Evolutionary conservation across 1,140 invertebrate species (phyloP), one percentile per base, ranked within the genome.

Genomic region (Drosophila bocqueti): DNA sequence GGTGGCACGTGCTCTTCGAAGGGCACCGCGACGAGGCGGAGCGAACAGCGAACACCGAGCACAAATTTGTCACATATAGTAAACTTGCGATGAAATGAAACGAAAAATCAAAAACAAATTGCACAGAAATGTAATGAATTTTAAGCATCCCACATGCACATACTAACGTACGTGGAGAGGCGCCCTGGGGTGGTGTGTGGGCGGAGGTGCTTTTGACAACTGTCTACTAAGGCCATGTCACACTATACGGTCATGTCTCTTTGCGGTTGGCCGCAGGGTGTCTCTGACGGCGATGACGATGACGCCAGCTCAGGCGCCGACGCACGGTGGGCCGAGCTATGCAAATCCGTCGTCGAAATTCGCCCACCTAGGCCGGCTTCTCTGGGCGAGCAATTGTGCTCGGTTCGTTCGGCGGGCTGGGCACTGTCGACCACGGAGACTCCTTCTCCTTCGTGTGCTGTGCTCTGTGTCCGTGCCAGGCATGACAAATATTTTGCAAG

Each of bases 71-170:
- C 82, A 81, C 68, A 85, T 85, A 57, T 57, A 40, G 54, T 40
- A 68, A 81, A 85, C 76, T 79, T 52, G 72, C 54, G 72, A 86
- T 83, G 74, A 90, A 89, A 90, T 89, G 85, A 90, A 89, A 90
- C 81, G 85, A 89, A 89, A 89, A 89, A 89, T 89, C 85, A 89
- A 90, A 89, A 89, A 90, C 75, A 89, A 89, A 89, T 89, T 89
- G 85, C 79, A 76, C 77, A 79, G 81, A 79, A 89, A 90, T 90
- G 85, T 89, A 89, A 89, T 89, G 85, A 89, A 90, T 89, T 90
- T 85, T 81, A 89, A 90, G 85, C 81, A 90, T 90, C 78, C 76
- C 85, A 79, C 85, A 83, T 72, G 59, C 62, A 79, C 57, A 76
- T 60, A 65, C 71, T 55, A 21, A 34, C 57, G 43, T 43, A n/a